These are phyloP conservation scores for Petroica traversi DNA, from an alignment of 2,113 vertebrate genomes.

Conservation along the genomic window DNA sequence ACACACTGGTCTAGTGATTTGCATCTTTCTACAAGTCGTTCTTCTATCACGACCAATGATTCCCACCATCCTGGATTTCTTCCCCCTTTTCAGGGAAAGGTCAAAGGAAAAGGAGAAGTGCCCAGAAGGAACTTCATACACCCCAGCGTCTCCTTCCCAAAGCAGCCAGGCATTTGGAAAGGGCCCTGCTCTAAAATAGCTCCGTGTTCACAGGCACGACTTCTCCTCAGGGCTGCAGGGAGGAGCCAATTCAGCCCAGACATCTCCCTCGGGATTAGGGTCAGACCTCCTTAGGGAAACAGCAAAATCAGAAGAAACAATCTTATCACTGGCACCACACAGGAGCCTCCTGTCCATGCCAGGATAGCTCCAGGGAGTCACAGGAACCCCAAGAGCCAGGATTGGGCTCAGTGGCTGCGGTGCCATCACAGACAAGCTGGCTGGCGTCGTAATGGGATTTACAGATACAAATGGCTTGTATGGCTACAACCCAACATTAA, in stretches of 20 bases:
- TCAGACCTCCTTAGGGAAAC: background rate
- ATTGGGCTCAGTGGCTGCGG: rapidly evolving
- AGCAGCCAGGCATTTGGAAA: background rate
- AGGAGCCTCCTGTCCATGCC: background rate
- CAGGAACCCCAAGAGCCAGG: background rate
- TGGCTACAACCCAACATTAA: background rate
- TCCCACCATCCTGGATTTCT: background rate
- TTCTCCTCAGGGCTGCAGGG: background rate
- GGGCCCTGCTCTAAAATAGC: background rate
- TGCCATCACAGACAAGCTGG: rapidly evolving
- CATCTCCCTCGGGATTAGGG: rapidly evolving
- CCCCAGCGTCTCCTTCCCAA: background rate
- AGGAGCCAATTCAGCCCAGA: background rate
- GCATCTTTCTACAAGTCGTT: background rate
- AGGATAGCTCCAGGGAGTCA: background rate
- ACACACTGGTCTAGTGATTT: background rate
- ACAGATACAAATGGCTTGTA: background rate
- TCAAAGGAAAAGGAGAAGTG: background rate
- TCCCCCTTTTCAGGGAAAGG: background rate
- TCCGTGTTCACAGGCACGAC: rapidly evolving
- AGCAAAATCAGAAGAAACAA: background rate
- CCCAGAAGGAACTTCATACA: background rate
- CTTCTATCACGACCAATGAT: rapidly evolving
- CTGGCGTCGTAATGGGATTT: rapidly evolving
- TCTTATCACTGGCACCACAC: rapidly evolving